Base-by-base conservation (phyloP, 35 echinoderm and acorn worm species). In the Ptychodera flava region DNA sequence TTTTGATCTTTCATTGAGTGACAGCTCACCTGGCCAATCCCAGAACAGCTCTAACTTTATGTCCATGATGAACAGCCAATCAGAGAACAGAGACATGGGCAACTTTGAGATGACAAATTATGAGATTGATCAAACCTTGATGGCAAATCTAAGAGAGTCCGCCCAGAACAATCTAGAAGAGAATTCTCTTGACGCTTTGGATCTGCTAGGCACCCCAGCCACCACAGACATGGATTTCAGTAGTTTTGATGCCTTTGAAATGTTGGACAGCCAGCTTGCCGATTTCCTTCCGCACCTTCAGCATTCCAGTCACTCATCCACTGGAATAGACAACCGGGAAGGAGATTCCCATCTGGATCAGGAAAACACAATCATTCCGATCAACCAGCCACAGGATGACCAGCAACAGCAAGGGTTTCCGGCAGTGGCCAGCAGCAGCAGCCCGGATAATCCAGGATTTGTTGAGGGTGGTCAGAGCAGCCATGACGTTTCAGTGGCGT, bases 231-330 rank as follows among this genome's bases (percentile, higher is more conserved):
- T 97, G 31, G 94, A 97, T 38, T 91, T 64, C 45, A 64, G 45
- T 64, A 12, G 6, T 64, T 64, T 97, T 86, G 94, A 97, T 80
- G 78, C 94, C 1, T 93, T 90, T 83, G 94, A 97, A 27, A 83
- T 97, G 37, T 85, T 97, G 84, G 92, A 93, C 27, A 86, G 85
- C 45, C 80, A 91, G 28, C 82, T 97, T 75, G 81, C 86, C 2
- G 91, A 92, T n/a, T 77, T 87, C 0, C 76, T 35, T 28, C 33
- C 86, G 29, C 86, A 79, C 0, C 86, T 87, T 28, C 15, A 34
- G 16, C 27, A 34, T 33, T 31, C 52, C 10, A 87, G 78, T 80
- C 64, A 32, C 28, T 31, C 34, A n/a, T 1, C 52, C 45, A 12
- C 45, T 6, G 45, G 22, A 12, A 64, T 6, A 6, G 22, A 12